Base-by-base conservation (phyloP, 1,140 invertebrate species). In the Drosophila parvula region DNA sequence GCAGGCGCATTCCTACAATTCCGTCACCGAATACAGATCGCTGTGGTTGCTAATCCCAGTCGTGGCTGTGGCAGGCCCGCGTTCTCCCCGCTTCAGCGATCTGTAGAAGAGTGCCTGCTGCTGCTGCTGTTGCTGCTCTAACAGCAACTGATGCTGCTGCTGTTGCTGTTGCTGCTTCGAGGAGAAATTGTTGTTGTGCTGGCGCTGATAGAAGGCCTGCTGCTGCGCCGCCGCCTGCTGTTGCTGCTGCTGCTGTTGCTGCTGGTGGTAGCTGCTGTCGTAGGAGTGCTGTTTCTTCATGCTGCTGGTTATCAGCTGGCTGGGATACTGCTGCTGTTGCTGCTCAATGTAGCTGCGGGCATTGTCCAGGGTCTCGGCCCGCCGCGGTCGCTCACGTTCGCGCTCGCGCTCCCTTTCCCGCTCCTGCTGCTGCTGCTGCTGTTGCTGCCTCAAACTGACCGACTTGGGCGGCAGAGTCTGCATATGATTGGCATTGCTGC, bases 1-100 rank as follows among this genome's bases (percentile, higher is more conserved):
- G 89, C 91, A 92, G 84, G 90, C 90, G 81, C 91, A 92, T 71
- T 92, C 91, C 91, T 92, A 92, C 91, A 92, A 92, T 57, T 91
- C 91, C 27, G 91, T 92, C 16, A 92, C 88, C 5, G 90, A 92
- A 38, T 91, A 92, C 8, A 92, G 41, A 78, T 92, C 91, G 44
- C 78, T 91, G 36, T 82, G 62, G 48, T 89, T 62, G 76, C 79
- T 68, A 0, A 45, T 81, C 61, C 7, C 58, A 1, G 50, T 22
- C 32, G 55, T 57, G 11, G 40, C 67, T 11, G 38, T 43, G 38
- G 41, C 45, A 38, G 32, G 14, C 12, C 59, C 61, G 5, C 78
- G 60, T n/a, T 76, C 77, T 7, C 83, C 79, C 4, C 91, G 85
- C 44, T 92, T 92, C 0, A 92, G 61, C 5, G 91, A 92, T 22